Evolutionary conservation across 2,888 invertebrate species (phyloP), one percentile per base, ranked within the genome.

Genomic region (Cataglyphis altisquamis): DNA sequence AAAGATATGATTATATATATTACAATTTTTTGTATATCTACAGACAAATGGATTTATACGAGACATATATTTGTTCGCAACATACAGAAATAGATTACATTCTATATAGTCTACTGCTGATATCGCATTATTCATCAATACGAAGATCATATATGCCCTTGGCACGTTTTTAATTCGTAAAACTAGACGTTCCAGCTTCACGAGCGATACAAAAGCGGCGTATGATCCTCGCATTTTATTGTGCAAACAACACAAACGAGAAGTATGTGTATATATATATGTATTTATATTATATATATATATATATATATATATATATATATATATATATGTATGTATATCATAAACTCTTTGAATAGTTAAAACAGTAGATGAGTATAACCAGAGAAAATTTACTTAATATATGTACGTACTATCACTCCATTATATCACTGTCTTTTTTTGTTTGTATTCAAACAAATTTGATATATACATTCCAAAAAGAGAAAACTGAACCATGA

Each of bases 261-360:
- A 82, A 83, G 48, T 87, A 85, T 87, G 82, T 82, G 67, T 86
- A 77, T 84, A 25, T 25, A 25, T 25, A 25, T 32, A 60, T 73
- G 15, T 48, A 48, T 48, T 18, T 48, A 48, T 48, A 48, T 45
- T 77, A 87, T 86, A 85, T 75, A 77, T 21, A 55, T 72, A 70
- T 60, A 32, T 77, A 88, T 86, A 77, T 84, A 25, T 25, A 25
- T 25, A 25, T 32, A 60, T 73, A 9, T 48, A 48, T 48, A 6
- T 48, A 48, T 48, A 48, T 45, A 87, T 86, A 85, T 75, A 77
- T 21, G 41, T 72, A 70, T 60, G 21, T 77, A 88, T 21, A 74
- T 84, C 64, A 86, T 90, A 91, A 91, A 90, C 86, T 52, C 48
- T 88, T 90, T 88, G 84, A 86, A 90, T 90, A 90, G 86, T 88